phyloP scores from a whole-genome alignment of 2,113 vertebrate genomes.

The Stegastes partitus region DNA sequence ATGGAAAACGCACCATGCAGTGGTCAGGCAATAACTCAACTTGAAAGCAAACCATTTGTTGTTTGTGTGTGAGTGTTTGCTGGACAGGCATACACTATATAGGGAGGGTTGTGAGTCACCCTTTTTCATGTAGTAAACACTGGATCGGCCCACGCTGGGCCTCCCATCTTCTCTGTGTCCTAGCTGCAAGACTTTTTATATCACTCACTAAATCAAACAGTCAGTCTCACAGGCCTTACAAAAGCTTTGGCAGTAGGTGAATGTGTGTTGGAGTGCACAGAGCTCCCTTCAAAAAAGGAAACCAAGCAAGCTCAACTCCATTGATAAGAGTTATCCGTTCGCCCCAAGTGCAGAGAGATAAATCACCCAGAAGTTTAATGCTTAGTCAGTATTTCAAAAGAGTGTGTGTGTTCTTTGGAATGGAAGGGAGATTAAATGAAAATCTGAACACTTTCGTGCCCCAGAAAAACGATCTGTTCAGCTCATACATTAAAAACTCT shows the following conservation, averaged over 20 bases:
- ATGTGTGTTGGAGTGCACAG: neutral
- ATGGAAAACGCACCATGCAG: slow-evolving; percentile 30
- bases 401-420: neutral
- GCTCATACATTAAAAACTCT: neutral
- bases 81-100: slow-evolving; percentile 14
- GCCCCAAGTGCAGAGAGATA: slow-evolving; percentile 1
- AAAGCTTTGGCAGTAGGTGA: neutral
- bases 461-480: neutral
- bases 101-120: slow-evolving; percentile 44
- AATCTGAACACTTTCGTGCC: neutral
- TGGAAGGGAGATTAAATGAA: neutral
- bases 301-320: slow-evolving; percentile 4
- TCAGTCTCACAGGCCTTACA: neutral
- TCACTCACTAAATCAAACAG: slow-evolving; percentile 24
- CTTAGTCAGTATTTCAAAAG: slow-evolving; percentile 2
- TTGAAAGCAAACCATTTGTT: slow-evolving; percentile 57
- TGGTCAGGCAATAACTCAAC: slow-evolving; percentile 45
- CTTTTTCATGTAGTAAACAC: slow-evolving; percentile 57
- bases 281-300: neutral
- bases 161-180: slow-evolving; percentile 28
- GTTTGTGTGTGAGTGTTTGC: slow-evolving; percentile 53
- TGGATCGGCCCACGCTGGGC: slow-evolving; percentile 28
- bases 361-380: slow-evolving; percentile 7
- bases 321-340: slow-evolving; percentile 22
- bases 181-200: slow-evolving; percentile 30